Evolutionary conservation across 1,140 invertebrate genomes (phyloP).

Genomic region (Drosophila truncata): DNA sequence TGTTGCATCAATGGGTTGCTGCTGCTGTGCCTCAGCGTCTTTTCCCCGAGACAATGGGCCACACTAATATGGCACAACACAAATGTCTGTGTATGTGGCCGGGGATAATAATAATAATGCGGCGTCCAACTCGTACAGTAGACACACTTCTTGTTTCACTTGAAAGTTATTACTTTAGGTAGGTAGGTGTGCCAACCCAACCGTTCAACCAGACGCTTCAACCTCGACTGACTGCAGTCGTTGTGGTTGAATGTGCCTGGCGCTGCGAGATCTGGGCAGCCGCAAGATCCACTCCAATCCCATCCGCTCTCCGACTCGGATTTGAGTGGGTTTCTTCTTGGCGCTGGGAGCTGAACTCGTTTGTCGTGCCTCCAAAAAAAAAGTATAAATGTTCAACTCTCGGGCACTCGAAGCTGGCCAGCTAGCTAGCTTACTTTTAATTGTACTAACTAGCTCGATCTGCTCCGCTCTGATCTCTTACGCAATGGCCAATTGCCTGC

Average conservation of each 20-base stretch:
- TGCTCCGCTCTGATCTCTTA: conserved; percentile 66
- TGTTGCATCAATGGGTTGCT: conserved; percentile 20
- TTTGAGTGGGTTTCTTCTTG: conserved; percentile 54
- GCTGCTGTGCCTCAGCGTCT: conserved; percentile 10
- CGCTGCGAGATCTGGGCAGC: conserved; percentile 25
- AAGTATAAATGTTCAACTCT: conserved; percentile 36
- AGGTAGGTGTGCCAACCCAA: conserved; percentile 30
- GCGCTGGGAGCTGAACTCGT: conserved; percentile 54
- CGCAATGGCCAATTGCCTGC: conserved; percentile 71
- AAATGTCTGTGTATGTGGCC: conserved; percentile 21
- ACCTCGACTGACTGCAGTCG: conserved; percentile 75
- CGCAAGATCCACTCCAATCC: conserved; percentile 24
- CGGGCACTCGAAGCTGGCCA: conserved; percentile 26
- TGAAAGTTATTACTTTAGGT: conserved; percentile 22
- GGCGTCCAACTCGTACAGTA: conserved; percentile 8
- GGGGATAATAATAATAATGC: conserved; percentile 28
- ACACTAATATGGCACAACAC: conserved; percentile 52
- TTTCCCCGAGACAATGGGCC: conserved; percentile 58
- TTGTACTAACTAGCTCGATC: conserved; percentile 59
- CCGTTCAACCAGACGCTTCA: conserved; percentile 67
- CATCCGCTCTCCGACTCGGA: conserved; percentile 30
- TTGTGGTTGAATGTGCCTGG: conserved; percentile 65
- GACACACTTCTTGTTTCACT: conserved; percentile 45
- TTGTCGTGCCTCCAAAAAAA: conserved; percentile 78
- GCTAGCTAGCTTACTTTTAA: conserved; percentile 42